These are phyloP conservation scores for Sinocyclocheilus rhinocerous DNA, from an alignment of 2,113 vertebrate genomes.

Conservation along the genomic window DNA sequence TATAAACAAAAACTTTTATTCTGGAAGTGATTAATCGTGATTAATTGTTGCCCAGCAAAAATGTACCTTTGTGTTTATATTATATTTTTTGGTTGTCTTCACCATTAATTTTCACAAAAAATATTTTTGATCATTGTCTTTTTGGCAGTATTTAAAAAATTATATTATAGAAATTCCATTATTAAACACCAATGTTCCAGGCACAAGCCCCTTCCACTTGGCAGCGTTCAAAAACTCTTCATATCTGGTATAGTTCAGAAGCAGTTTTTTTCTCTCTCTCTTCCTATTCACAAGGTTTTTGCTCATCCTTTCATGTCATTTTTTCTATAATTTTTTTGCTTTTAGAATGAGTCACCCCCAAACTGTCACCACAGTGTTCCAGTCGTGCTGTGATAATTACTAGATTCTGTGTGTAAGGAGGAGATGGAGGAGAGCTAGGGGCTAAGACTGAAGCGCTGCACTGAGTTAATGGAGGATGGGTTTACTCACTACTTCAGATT, in stretches of 20 bases:
- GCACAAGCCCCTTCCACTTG: too few species aligned
- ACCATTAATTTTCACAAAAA: too few species aligned
- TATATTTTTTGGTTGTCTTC: too few species aligned
- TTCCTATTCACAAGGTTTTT: neutral
- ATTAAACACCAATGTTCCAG: neutral
- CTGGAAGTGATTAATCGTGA: too few species aligned
- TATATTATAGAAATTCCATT: neutral
- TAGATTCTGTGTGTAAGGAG: conserved; percentile 5
- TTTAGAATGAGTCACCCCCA: conserved; percentile 32
- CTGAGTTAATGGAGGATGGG: conserved; percentile 31
- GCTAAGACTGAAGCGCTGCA: neutral
- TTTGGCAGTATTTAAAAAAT: neutral
- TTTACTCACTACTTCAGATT: conserved; percentile 37
- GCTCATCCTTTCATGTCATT: neutral
- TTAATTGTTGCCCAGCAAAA: too few species aligned
- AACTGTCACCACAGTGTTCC: conserved; percentile 31
- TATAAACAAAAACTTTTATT: too few species aligned
- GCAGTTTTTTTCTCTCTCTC: too few species aligned
- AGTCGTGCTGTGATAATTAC: conserved; percentile 37
- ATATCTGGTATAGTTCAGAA: neutral
- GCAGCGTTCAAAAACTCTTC: too few species aligned
- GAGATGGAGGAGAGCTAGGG: neutral
- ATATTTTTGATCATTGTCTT: neutral
- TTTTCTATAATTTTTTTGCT: conserved; percentile 29
- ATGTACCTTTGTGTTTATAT: too few species aligned